Conservation (phyloP, 53 echinoderm and acorn worm genomes). For the Astropecten irregularis region DNA sequence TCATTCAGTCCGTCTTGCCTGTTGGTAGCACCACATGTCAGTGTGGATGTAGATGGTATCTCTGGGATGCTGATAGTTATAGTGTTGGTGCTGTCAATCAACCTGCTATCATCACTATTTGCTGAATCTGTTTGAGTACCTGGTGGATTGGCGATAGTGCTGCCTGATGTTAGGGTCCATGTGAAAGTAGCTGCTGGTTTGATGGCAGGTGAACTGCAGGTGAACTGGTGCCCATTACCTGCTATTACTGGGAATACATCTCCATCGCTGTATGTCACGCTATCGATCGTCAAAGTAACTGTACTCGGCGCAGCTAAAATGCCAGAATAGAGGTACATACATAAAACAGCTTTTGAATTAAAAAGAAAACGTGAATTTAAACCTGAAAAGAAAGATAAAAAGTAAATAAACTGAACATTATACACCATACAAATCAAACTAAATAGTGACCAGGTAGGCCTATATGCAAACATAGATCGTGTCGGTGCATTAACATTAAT, state of each 20-base stretch:
- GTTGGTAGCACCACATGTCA: constrained; percentile 16
- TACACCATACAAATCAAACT: background rate
- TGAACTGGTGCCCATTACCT: background rate
- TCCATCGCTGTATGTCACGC: background rate
- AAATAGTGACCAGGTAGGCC: background rate
- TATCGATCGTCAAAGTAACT: background rate
- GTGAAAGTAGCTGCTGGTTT: background rate
- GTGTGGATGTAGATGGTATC: background rate
- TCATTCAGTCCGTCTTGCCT: constrained; percentile 1
- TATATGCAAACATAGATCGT: background rate
- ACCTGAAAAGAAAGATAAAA: background rate
- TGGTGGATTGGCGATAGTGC: background rate
- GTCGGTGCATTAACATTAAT: background rate
- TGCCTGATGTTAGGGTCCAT: background rate
- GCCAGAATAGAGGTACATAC: no score
- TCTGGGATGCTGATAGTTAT: background rate
- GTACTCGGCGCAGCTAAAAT: background rate
- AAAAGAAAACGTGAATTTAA: background rate
- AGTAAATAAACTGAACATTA: background rate
- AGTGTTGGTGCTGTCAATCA: background rate
- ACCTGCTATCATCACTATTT: background rate
- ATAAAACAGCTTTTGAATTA: background rate
- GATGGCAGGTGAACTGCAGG: background rate
- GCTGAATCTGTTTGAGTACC: background rate
- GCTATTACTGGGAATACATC: background rate